Percentiles rank a stretch among this genome's conserved stretches.
These are phyloP conservation scores for Thalassophryne amazonica DNA, from an alignment of 2,797 vertebrate genomes.

Conservation along the genomic window DNA sequence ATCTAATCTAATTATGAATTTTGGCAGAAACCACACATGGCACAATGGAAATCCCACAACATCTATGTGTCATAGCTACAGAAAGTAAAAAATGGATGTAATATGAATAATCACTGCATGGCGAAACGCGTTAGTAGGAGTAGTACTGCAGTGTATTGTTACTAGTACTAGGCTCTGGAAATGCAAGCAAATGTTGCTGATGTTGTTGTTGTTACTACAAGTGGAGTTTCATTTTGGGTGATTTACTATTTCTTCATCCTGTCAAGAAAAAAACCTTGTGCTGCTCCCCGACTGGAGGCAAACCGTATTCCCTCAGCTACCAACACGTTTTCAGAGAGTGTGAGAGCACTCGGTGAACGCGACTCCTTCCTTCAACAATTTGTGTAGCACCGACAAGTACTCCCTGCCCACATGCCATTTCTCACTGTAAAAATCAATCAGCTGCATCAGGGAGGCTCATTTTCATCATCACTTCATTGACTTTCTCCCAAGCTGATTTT, in stretches of 20 bases:
- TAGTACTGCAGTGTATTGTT: no score
- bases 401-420: conserved; percentile 62
- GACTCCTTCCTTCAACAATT: conserved; percentile 39
- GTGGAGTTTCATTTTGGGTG: no score
- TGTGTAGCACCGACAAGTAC: conserved; percentile 46
- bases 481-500: conserved; percentile 67
- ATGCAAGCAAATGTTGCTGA: no score
- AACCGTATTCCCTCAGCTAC: neutral
- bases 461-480: conserved; percentile 78
- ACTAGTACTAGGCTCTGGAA: no score
- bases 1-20: no score
- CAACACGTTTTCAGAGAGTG: conserved; percentile 32
- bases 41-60: no score
- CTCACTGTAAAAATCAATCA: conserved; percentile 75
- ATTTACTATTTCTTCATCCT: conserved; percentile 18
- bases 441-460: conserved; percentile 59
- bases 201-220: no score
- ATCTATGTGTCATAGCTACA: no score
- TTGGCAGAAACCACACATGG: no score
- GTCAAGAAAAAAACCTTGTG: conserved; percentile 38
- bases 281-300: conserved; percentile 14
- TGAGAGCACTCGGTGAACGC: conserved; percentile 44
- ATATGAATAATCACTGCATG: no score
- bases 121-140: no score
- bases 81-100: no score